Evolutionary conservation across 2,113 vertebrate species (phyloP), one percentile per base, ranked within the genome.

Genomic region (Bufo gargarizans): DNA sequence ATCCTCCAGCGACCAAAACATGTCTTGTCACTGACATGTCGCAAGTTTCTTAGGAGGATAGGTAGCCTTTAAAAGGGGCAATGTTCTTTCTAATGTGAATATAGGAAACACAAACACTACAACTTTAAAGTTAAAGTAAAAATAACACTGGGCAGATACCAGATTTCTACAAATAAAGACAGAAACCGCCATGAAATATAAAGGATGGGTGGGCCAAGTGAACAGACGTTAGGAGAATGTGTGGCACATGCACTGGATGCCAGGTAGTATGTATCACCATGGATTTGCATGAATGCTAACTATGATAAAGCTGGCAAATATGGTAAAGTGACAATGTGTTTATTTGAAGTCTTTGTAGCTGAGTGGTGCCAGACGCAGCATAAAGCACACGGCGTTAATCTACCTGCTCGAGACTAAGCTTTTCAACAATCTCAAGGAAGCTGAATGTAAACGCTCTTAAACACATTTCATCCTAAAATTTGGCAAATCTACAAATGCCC

Each of bases 271-370:
- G 20, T 19, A 47, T 88, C 58, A 53, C 47, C 4, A 45, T 86
- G 63, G 47, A 61, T 53, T 77, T 65, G 65, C 58, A 77, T 43
- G 22, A 85, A 33, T 7, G 14, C 53, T 22, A 87, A 59, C 63
- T 49, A 67, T 87, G 86, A 69, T 67, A 72, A 53, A 82, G 53
- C 33, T 82, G 78, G 87, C 79, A 76, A 49, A 59, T 20, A 88
- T 33, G 58, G 80, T 45, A 61, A 88, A 88, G 69, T 83, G 80
- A 88, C 87, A 88, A 67, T 49, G 45, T 83, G 87, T 88, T 88
- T 88, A 88, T 88, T 88, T 88, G 12, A 88, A 82, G 45, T 69
- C 55, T 76, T 76, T 22, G n/a, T 67, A 65, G 81, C n/a, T 88
- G 87, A 88, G 16, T 33, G 59, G 87, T 88, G 71, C 87, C 87